Percentiles rank a stretch among this genome's conserved stretches.
These are phyloP conservation scores for Ichneumon xanthorius DNA, from an alignment of 2,888 invertebrate species.

Conservation along the genomic window DNA sequence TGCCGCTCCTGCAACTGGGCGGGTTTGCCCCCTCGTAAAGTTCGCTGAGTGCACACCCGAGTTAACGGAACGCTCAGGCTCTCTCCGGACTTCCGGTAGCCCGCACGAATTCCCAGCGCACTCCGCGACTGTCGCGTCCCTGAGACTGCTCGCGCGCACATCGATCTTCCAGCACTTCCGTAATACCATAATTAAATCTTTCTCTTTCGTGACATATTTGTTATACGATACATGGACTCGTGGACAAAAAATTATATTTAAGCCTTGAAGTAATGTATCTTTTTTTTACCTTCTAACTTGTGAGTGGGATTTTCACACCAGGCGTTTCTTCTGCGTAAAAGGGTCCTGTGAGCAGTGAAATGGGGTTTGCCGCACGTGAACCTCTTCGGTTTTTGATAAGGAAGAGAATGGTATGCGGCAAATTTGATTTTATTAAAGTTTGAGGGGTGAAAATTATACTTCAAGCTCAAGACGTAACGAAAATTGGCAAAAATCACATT, in stretches of 20 bases:
- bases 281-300: too few relatives aligned
- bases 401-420: too few relatives aligned
- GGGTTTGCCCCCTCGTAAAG: constrained; percentile 57
- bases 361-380: too few relatives aligned
- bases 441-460: too few relatives aligned
- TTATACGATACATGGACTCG: background rate
- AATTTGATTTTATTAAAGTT: too few relatives aligned
- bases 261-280: too few relatives aligned
- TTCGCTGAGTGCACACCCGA: constrained; percentile 61
- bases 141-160: constrained; percentile 18
- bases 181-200: constrained; percentile 27
- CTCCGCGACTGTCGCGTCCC: constrained; percentile 36
- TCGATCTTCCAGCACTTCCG: constrained; percentile 15
- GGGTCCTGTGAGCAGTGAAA: too few relatives aligned
- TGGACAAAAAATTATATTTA: background rate
- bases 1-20: background rate
- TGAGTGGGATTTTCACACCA: too few relatives aligned
- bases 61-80: constrained; percentile 57
- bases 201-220: background rate
- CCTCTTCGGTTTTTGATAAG: too few relatives aligned
- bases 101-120: constrained; percentile 54
- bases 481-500: too few relatives aligned
- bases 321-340: too few relatives aligned
- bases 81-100: constrained; percentile 62
- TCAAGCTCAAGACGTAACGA: too few relatives aligned